phyloP scores from a whole-genome alignment of 2,113 vertebrate species.

The Thalassarche chlororhynchos region DNA sequence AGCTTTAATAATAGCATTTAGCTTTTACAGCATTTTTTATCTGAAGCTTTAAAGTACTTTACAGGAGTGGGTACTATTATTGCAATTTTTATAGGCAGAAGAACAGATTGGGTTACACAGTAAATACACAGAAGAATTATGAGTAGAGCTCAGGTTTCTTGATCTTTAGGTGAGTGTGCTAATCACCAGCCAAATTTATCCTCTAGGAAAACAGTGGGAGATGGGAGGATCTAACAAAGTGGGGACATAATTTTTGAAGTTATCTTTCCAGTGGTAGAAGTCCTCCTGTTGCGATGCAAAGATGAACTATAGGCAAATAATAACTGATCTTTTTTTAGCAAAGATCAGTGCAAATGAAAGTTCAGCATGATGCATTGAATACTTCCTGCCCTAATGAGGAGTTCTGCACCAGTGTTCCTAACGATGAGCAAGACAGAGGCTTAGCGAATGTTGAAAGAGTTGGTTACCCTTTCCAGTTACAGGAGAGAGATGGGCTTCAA shows the following conservation, averaged over 20 bases:
- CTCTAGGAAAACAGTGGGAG: constrained; percentile 2
- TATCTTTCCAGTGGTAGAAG: not conserved
- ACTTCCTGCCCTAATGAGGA: constrained; percentile 43
- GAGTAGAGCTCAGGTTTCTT: not conserved
- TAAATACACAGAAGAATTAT: constrained; percentile 9
- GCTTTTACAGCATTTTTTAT: constrained; percentile 18
- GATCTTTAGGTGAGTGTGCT: not conserved
- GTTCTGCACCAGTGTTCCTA: constrained; percentile 4
- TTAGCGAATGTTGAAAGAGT: not conserved
- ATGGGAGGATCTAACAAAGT: constrained; percentile 9
- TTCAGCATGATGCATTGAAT: constrained; percentile 31
- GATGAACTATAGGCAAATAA: constrained; percentile 42
- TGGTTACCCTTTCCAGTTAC: not conserved
- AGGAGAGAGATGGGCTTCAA: not conserved
- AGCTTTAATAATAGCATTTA: constrained; percentile 31
- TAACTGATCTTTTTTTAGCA: constrained; percentile 19
- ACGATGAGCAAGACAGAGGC: not conserved
- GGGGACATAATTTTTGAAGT: not conserved
- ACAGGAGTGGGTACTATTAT: not conserved
- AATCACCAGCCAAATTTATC: constrained; percentile 3
- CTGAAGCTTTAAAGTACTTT: constrained; percentile 29
- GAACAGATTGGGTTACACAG: not conserved
- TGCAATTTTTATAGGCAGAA: not conserved
- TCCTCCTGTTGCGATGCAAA: constrained; percentile 21
- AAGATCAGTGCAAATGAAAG: constrained; percentile 29